These are phyloP conservation scores for Sphyrna mokarran DNA, from an alignment of 2,113 vertebrate genomes.

Conservation along the genomic window DNA sequence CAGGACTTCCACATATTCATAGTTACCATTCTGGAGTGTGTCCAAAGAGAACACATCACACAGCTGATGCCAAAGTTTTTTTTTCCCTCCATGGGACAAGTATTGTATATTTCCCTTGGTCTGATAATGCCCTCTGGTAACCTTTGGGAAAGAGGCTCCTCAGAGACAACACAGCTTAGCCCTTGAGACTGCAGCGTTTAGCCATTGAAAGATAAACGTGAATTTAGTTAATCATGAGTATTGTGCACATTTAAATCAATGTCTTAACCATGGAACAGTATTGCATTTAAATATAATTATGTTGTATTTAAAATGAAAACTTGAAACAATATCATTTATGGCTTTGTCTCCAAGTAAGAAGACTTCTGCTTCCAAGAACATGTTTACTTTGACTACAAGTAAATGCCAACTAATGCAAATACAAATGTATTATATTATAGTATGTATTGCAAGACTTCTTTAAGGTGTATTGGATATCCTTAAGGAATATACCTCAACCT, in stretches of 20 bases:
- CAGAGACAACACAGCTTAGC: background rate
- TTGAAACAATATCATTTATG: background rate
- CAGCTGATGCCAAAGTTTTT: background rate
- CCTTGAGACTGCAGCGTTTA: background rate
- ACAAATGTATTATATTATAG: background rate
- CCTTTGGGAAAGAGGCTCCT: constrained; percentile 25
- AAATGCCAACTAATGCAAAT: background rate
- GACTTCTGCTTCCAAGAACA: background rate
- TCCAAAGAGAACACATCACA: constrained; percentile 1
- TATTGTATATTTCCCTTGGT: constrained; percentile 25
- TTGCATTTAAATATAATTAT: background rate
- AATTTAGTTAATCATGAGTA: constrained; percentile 17
- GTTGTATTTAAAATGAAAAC: background rate
- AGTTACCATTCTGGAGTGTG: background rate
- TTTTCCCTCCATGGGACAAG: background rate
- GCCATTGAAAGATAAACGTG: background rate
- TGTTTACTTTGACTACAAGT: background rate
- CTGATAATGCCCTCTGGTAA: background rate
- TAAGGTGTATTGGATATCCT: background rate
- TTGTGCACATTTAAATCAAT: background rate
- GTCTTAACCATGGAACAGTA: background rate
- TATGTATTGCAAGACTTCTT: background rate
- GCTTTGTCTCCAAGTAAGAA: background rate
- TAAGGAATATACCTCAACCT: background rate
- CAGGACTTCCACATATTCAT: background rate